Evolutionary conservation across 2,797 vertebrate genomes (phyloP), one percentile per base, ranked within the genome.

Genomic region (Buceros bicornis): DNA sequence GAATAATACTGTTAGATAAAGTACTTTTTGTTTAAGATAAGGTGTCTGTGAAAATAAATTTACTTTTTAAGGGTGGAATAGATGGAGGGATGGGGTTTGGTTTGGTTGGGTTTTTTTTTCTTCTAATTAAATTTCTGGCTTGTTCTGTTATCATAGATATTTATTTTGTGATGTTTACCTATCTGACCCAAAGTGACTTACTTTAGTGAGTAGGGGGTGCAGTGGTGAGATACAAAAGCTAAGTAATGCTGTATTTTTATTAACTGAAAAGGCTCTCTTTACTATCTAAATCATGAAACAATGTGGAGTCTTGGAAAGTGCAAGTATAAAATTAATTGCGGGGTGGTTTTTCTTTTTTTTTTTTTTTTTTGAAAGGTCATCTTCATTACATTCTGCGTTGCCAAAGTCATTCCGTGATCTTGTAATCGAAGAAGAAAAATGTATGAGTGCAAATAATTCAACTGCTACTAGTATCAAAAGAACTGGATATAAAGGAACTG

Each of bases 321-420:
- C 43, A 87, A 24, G 33, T 69, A 66, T 76, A 47, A 92, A 60
- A 17, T 56, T 5, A 28, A 5, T 37, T 89, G 5, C 35, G 43
- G 11, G 2, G 45, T 62, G 74, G 8, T 10, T 37, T 69, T 47
- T 35, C 4, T 54, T 87, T 28, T 66, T 47, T 35, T 4, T 54
- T 87, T 28, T 66, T 66, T 74, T 96, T 65, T 92, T 58, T 50
- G 54, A 15, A 97, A 99, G 99, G 99, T 98, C 98, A 10, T 98
- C 98, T 88, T 97, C 98, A 56, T 93, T 97, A 29, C 93, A 97
- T 48, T 98, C 98, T 47, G 90, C 98, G 64, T 98, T 98, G 74
- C 99, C 98, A 11, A 98, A 97, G 77, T 99, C 99, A 79, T 99
- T 99, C 95, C 98, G 98, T 89, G 98, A 99, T 65, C 98, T 99